Base-by-base conservation (phyloP, 2,797 vertebrate species). In the Melanotaenia boesemani region DNA sequence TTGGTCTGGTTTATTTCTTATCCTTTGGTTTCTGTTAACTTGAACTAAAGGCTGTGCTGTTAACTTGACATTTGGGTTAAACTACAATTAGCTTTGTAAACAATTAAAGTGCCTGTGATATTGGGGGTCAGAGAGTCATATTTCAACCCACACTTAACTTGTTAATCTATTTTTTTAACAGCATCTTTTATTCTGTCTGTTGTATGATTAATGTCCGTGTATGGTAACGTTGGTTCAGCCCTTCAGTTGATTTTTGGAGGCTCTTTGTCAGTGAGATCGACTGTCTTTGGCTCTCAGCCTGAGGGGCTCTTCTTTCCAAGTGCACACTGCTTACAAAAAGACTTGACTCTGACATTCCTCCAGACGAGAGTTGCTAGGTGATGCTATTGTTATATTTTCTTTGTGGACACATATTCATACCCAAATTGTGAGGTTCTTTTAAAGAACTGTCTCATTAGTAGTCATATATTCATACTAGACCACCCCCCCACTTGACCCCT, bases 271-370 rank as follows among this genome's bases (percentile, higher is more conserved):
- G 81, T 82, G 81, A 55, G 82, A 81, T 81, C 55, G 82, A 64
- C 87, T 87, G 85, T 86, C 79, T 89, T 89, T 84, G 81, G 85
- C 89, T 87, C 85, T 87, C 71, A 81, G 86, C 87, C 93, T 72
- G 90, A 94, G 90, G 87, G 86, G 80, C 88, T 94, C 89, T 80
- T 75, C 81, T 83, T 36, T 79, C 90, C 85, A 88, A 94, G 93
- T 93, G 86, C 91, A 92, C 73, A 56, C 69, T 26, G 88, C 83
- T 79, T 81, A 34, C 79, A 92, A 90, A 70, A 85, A 87, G 91
- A 90, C 93, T 95, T 95, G 94, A 95, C 94, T 95, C 89, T 90
- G 88, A 92, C 84, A 95, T 96, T 95, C 94, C 93, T 92, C 34
- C 82, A 85, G 88, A 91, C 88, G 79, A 86, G 77, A 82, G 95